Evolutionary conservation across 2,113 vertebrate species (phyloP), one percentile per base, ranked within the genome.

Genomic region (Rhinolophus sinicus): DNA sequence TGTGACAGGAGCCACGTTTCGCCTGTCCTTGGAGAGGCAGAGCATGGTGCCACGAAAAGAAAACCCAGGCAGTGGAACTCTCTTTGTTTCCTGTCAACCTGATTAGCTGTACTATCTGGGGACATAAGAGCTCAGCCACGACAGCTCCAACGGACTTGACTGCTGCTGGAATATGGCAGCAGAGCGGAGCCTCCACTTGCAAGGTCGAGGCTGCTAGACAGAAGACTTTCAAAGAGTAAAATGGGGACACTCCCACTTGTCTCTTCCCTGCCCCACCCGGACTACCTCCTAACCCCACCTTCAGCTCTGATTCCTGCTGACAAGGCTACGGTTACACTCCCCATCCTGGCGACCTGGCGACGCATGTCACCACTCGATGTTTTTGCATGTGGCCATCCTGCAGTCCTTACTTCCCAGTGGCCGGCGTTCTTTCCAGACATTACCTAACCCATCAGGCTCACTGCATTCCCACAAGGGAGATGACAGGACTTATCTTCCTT

Each of bases 381-480:
- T 58, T 85, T 47, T 58, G 67, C 30, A 60, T n/a, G 67, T 54
- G 86, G 56, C 70, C 65, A 70, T 52, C 70, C 92, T 8, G 33
- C 19, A 13, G 75, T 87, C 40, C 24, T 65, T 75, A 78, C 88
- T 76, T 97, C 73, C 80, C 52, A 60, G 75, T 60, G 83, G 78
- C 40, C 96, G 83, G 75, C 5, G 4, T 33, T 67, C 90, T 67
- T 83, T 81, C 94, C 96, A 97, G 97, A 96, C 73, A 89, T 95
- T 89, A 95, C 95, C 84, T 95, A 95, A 95, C 87, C 88, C 94
- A 52, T 83, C 92, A 96, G 92, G 85, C 52, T 70, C 81, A 56
- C 58, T 47, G 80, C 9, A 35, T 96, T 93, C 87, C 92, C 4
- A 0, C 85, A 86, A 97, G 83, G 65, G 88, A 93, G 54, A 64